phyloP scores from a whole-genome alignment of 2,888 invertebrate genomes.

The Aproaerema taeniolella region DNA sequence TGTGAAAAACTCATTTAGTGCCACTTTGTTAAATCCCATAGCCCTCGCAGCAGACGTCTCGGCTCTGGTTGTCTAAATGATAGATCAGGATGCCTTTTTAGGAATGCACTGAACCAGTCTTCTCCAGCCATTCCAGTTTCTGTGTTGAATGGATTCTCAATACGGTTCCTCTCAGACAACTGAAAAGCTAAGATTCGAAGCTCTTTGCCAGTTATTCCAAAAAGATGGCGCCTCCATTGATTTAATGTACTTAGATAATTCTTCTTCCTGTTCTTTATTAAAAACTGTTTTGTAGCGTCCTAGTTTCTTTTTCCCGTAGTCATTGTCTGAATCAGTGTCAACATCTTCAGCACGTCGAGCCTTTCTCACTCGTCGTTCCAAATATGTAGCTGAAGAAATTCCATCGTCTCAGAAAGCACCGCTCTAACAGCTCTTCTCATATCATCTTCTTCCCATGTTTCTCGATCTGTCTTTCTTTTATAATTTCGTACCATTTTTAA shows the following conservation, averaged over 20 bases:
- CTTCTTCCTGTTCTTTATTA: slow-evolving; percentile 14
- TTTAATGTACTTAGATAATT: slow-evolving; percentile 12
- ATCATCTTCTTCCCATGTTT: slow-evolving; percentile 15
- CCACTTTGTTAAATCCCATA: slow-evolving; percentile 10
- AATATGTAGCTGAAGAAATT: slow-evolving; percentile 14
- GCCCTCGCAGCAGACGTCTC: slow-evolving; percentile 16
- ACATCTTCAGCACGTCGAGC: slow-evolving; percentile 10
- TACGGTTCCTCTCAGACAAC: slow-evolving; percentile 15
- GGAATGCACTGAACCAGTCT: slow-evolving; percentile 12
- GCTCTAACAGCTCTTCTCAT: slow-evolving; percentile 15
- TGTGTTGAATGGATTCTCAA: slow-evolving; percentile 12
- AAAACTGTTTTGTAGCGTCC: slow-evolving; percentile 18
- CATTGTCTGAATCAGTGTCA: slow-evolving; percentile 15
- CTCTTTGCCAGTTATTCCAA: slow-evolving; percentile 13
- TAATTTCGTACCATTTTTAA: slow-evolving; percentile 14
- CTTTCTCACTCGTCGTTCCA: slow-evolving; percentile 15
- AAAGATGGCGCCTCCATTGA: slow-evolving; percentile 17
- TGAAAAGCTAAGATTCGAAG: slow-evolving; percentile 15
- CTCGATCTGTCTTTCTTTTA: slow-evolving; percentile 14
- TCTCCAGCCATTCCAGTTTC: slow-evolving; percentile 11
- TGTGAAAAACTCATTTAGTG: slow-evolving; percentile 13
- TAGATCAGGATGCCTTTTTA: slow-evolving; percentile 14
- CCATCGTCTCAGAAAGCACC: slow-evolving; percentile 13
- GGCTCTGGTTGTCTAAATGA: slow-evolving; percentile 13
- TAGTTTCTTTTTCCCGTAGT: slow-evolving; percentile 12